These are phyloP conservation scores for Chloropsis cyanopogon DNA, from an alignment of 2,113 vertebrate species.

Conservation along the genomic window DNA sequence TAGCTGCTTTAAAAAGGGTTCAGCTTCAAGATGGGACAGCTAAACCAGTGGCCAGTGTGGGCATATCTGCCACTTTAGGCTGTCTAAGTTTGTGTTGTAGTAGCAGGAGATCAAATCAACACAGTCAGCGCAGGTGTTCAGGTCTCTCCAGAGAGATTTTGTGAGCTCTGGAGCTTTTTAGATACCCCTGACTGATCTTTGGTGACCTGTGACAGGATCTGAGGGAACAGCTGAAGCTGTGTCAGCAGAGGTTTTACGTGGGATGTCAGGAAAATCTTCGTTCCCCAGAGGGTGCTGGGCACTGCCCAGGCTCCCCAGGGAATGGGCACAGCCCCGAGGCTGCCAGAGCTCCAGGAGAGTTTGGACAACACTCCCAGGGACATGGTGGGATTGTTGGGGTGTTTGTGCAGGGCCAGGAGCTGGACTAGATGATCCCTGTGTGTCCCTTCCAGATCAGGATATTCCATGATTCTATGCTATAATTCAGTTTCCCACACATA, in stretches of 20 bases:
- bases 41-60: neutral
- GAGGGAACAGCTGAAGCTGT: rapidly evolving
- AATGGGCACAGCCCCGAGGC: rapidly evolving
- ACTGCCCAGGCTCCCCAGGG: neutral
- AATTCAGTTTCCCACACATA: neutral
- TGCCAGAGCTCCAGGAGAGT: neutral
- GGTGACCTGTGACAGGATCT: neutral
- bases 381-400: neutral
- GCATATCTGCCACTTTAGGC: neutral
- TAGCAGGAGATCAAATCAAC: neutral
- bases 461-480: neutral
- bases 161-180: neutral
- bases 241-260: no score
- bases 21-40: neutral
- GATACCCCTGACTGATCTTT: neutral
- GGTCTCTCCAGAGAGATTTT: neutral
- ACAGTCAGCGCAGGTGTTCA: no score
- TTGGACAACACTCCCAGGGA: rapidly evolving
- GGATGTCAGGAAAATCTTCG: neutral
- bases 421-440: rapidly evolving
- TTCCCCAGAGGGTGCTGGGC: neutral
- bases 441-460: neutral
- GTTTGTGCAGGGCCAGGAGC: rapidly evolving
- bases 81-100: rapidly evolving
- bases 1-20: neutral